Base-by-base conservation (phyloP, 2,797 vertebrate species). In the Epinephelus malabaricus region DNA sequence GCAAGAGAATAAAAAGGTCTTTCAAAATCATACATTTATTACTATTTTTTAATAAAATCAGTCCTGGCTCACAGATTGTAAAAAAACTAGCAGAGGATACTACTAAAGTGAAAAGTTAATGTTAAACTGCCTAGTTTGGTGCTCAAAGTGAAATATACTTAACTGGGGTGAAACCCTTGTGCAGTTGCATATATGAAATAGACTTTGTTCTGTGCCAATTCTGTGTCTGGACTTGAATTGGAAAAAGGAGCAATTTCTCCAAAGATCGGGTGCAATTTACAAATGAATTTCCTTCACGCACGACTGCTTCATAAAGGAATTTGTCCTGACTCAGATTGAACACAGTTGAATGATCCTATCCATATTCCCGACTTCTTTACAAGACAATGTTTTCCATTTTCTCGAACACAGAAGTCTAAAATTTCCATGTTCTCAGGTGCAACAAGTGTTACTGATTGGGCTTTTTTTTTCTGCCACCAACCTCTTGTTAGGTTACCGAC, bases 391-490 rank as follows among this genome's bases (percentile, higher is more conserved):
- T 87, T 93, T 89, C 77, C 93, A 93, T 94, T 91, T 93, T 92
- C 69, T 91, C 82, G 76, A 88, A 89, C 82, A 88, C 76, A 92
- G 86, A 91, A 88, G 82, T 92, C 83, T 74, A 43, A 91, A 79
- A 95, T 95, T 92, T 95, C 90, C 94, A 94, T 94, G 90, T 94
- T 93, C 87, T 91, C 92, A 94, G 90, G 89, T 92, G 93, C 92
- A 95, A 95, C 90, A 93, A 95, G 94, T 94, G 91, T 93, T 92
- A 89, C 93, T 93, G 95, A 96, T 95, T 94, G 93, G 92, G 55
- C 71, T 77, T 83, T 88, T 86, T 86, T 86, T 78, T 47, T 73
- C 76, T 84, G 87, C 83, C 83, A 70, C 89, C 86, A 84, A 87
- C 92, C 86, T 92, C 93, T 95, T 92, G 93, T 95, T 95, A 94